These are phyloP conservation scores for Hylyphantes graminicola DNA, from an alignment of 1,140 invertebrate species.

Conservation along the genomic window DNA sequence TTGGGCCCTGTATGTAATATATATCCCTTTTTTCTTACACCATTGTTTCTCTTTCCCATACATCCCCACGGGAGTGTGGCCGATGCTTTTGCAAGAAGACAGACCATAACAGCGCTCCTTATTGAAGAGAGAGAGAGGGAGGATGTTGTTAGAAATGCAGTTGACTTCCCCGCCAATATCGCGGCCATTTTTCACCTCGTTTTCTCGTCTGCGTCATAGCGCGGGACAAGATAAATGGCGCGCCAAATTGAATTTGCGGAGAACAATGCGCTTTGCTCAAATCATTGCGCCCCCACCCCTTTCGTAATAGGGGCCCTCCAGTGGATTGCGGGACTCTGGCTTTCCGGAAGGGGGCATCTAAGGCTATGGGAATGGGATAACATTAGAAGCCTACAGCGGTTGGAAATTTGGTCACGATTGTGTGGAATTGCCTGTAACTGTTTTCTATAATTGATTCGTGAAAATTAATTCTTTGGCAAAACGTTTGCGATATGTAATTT, in stretches of 20 bases:
- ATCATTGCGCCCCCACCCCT: slow-evolving; percentile 48
- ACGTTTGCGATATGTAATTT: too few relatives aligned
- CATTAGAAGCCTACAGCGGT: too few relatives aligned
- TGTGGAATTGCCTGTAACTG: too few relatives aligned
- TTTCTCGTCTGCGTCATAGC: slow-evolving; percentile 31
- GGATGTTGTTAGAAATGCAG: slow-evolving; percentile 44
- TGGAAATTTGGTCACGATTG: too few relatives aligned
- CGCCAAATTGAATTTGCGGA: slow-evolving; percentile 58
- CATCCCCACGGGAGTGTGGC: slow-evolving; percentile 13
- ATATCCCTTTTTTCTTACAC: slow-evolving; percentile 2
- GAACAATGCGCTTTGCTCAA: slow-evolving; percentile 59
- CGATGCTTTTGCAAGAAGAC: slow-evolving; percentile 44
- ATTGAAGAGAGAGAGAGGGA: slow-evolving; percentile 9
- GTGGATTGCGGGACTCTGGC: slow-evolving; percentile 14
- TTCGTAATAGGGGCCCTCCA: slow-evolving; percentile 12
- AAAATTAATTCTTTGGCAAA: too few relatives aligned
- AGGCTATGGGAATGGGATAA: too few relatives aligned
- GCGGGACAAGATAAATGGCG: slow-evolving; percentile 57
- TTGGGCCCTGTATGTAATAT: too few relatives aligned
- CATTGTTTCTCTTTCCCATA: neutral
- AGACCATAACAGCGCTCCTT: slow-evolving; percentile 41
- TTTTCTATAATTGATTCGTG: too few relatives aligned
- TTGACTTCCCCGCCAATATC: slow-evolving; percentile 44
- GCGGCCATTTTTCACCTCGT: slow-evolving; percentile 53
- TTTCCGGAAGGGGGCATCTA: slow-evolving; percentile 31